phyloP scores from a whole-genome alignment of 2,797 vertebrate species.

The Lagorchestes hirsutus region DNA sequence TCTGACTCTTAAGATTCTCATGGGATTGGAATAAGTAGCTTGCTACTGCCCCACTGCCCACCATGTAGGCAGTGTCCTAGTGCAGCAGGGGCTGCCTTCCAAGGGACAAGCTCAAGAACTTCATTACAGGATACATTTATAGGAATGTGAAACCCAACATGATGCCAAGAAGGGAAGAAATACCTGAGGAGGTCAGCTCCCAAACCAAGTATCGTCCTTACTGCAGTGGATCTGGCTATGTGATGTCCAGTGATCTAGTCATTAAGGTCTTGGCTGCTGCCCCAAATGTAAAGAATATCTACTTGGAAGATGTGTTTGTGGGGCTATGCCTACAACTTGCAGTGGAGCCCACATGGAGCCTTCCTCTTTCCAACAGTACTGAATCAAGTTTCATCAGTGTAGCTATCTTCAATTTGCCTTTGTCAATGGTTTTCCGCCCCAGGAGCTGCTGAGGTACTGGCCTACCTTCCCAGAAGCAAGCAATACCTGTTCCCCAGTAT shows the following conservation, averaged over 20 bases:
- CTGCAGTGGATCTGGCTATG: constrained; percentile 86
- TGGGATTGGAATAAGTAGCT: constrained; percentile 88
- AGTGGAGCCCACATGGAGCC: not conserved
- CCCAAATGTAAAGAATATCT: constrained; percentile 37
- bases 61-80: constrained; percentile 82
- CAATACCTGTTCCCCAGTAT: constrained; percentile 9
- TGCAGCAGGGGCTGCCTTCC: constrained; percentile 76
- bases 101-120: constrained; percentile 58
- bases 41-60: constrained; percentile 80
- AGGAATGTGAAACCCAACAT: not conserved
- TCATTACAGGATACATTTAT: constrained; percentile 85
- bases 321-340: constrained; percentile 85
- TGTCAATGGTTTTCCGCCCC: constrained; percentile 68
- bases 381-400: not conserved
- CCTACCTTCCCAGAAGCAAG: constrained; percentile 75
- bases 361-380: constrained; percentile 16
- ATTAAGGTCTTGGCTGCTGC: constrained; percentile 76
- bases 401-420: not conserved
- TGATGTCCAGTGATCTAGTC: constrained; percentile 88
- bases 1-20: constrained; percentile 88
- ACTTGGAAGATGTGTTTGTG: constrained; percentile 68
- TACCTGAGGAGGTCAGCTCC: constrained; percentile 86
- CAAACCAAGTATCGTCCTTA: constrained; percentile 84
- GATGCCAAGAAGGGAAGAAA: constrained; percentile 67
- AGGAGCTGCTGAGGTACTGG: constrained; percentile 84